phyloP scores from a whole-genome alignment of 1,140 invertebrate species.

The Zaprionus taronus region DNA sequence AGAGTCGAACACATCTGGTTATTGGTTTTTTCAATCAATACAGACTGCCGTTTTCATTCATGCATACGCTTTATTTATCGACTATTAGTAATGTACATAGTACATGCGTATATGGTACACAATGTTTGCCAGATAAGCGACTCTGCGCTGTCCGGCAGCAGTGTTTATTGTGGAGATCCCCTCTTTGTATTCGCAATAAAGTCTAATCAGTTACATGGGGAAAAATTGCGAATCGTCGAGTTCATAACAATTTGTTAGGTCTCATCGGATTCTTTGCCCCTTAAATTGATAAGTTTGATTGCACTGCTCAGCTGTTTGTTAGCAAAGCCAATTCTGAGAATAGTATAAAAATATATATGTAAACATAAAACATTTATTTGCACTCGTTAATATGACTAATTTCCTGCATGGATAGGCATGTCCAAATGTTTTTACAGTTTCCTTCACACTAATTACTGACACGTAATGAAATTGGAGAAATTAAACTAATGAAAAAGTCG shows the following conservation, averaged over 20 bases:
- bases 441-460: not conserved
- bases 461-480: not conserved
- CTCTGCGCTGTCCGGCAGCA: not conserved
- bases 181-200: not conserved
- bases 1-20: slow-evolving; percentile 15
- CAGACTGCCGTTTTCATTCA: slow-evolving; percentile 27
- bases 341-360: not conserved
- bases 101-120: not conserved
- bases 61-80: not conserved
- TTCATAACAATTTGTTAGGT: too few relatives aligned
- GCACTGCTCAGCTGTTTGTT: not conserved
- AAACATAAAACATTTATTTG: not conserved
- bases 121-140: not conserved
- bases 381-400: not conserved
- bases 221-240: too few relatives aligned
- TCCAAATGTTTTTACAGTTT: not conserved
- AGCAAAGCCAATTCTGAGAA: not conserved
- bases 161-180: not conserved
- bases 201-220: too few relatives aligned
- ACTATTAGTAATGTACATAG: not conserved
- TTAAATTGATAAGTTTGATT: not conserved
- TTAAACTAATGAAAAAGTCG: not conserved
- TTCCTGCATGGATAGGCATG: not conserved
- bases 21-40: slow-evolving; percentile 51
- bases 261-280: not conserved